Evolutionary conservation across 2,113 vertebrate species (phyloP), one percentile per base, ranked within the genome.

Genomic region (Rafetus swinhoei): DNA sequence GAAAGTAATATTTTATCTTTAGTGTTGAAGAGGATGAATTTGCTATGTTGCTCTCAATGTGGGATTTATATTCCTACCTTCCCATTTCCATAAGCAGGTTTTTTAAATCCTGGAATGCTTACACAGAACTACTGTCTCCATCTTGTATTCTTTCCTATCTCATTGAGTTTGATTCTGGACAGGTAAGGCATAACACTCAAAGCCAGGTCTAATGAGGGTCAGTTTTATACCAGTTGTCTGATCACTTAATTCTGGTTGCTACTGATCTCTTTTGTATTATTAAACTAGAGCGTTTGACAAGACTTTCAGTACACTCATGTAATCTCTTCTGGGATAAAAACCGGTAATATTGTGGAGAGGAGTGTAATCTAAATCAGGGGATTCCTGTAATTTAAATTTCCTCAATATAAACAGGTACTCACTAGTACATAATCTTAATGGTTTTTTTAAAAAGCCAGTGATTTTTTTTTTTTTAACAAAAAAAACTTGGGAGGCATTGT

Each of bases 91-190:
- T 1, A 32, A 52, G 74, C 50, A 9, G 9, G 13, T 13, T 82
- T 54, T 18, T 24, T 32, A 53, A 45, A 24, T 69, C 82, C 35
- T 54, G 7, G 59, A 5, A 54, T 32, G 52, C 25, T 25, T 39
- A 55, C 9, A 1, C 4, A 62, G 59, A 52, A n/a, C 35, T 24
- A 55, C 72, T 93, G 85, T 13, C 53, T 57, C 45, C 72, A 15
- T 69, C 50, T 59, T 6, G 29, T 6, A 55, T 55, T 53, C 29
- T 3, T 18, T 22, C 8, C 60, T 83, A 3, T 21, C 53, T 29
- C 5, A 5, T 9, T 39, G 27, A 0, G 0, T 18, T 50, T 81
- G 27, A 14, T 57, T 27, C 77, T 0, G 0, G 45, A 74, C 25
- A 72, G 87, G 7, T 76, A 11, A 0, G 9, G 1, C 22, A 52